These are phyloP conservation scores for Acipenser oxyrinchus DNA, from an alignment of 2,797 vertebrate genomes.

Conservation along the genomic window DNA sequence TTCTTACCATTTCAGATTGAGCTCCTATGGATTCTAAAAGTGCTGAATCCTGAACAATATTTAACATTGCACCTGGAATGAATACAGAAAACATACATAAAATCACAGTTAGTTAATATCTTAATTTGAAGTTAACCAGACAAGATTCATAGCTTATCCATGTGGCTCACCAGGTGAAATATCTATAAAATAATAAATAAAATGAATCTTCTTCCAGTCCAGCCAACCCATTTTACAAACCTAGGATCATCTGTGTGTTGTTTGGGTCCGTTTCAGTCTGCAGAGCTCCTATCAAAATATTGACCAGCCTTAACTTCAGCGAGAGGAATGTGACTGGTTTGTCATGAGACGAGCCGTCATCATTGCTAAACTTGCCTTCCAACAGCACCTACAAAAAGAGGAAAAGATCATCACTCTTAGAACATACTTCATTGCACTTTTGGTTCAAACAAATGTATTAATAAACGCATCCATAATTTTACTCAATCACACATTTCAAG, in stretches of 20 bases:
- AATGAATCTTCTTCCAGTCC: no score
- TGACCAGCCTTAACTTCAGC: constrained; percentile 79
- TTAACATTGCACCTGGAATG: constrained; percentile 76
- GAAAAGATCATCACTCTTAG: background rate
- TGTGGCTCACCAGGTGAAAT: no score
- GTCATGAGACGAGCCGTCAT: constrained; percentile 77
- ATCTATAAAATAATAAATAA: no score
- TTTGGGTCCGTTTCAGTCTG: constrained; percentile 80
- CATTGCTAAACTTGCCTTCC: constrained; percentile 92
- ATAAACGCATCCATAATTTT: no score
- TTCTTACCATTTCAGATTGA: constrained; percentile 71
- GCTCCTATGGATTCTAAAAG: constrained; percentile 72
- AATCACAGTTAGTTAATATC: background rate
- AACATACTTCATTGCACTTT: no score
- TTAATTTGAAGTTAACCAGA: no score
- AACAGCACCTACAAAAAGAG: constrained; percentile 70
- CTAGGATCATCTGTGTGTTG: constrained; percentile 87
- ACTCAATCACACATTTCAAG: no score
- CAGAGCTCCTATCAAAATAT: constrained; percentile 80
- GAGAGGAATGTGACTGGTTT: constrained; percentile 86
- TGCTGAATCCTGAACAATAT: constrained; percentile 83
- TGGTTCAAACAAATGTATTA: no score
- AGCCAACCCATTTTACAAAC: constrained; percentile 43
- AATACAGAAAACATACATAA: constrained; percentile 21
- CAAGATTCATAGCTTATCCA: no score